phyloP scores from a whole-genome alignment of 2,888 invertebrate genomes.

The Eupithecia subfuscata region DNA sequence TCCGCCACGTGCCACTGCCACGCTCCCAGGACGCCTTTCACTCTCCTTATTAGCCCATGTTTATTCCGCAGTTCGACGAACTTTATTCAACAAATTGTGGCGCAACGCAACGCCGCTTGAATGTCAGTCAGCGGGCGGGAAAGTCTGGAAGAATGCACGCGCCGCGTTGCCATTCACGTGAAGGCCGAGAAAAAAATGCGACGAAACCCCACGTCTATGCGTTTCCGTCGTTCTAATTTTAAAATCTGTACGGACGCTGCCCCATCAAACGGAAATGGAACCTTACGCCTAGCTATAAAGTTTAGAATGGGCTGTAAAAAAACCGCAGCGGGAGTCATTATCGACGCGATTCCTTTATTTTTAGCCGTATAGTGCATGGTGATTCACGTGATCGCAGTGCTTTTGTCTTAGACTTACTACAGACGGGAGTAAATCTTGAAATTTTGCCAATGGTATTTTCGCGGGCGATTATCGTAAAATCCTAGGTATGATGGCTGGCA shows the following conservation, averaged over 20 bases:
- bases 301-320: conserved; percentile 57
- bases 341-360: conserved; percentile 53
- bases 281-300: conserved; percentile 50
- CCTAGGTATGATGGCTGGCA: conserved; percentile 70
- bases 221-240: conserved; percentile 81
- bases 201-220: conserved; percentile 50
- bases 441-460: conserved; percentile 81
- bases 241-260: conserved; percentile 57
- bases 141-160: conserved; percentile 55
- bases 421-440: conserved; percentile 78
- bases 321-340: conserved; percentile 62
- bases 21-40: conserved; percentile 63
- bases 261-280: conserved; percentile 53
- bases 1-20: conserved; percentile 56
- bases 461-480: conserved; percentile 80
- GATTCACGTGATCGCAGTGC: conserved; percentile 62
- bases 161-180: conserved; percentile 76
- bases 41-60: conserved; percentile 66
- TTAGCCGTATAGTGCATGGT: conserved; percentile 45
- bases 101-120: conserved; percentile 50
- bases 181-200: conserved; percentile 71
- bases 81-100: conserved; percentile 62
- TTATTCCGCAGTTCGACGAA: conserved; percentile 69
- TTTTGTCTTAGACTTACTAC: conserved; percentile 77
- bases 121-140: conserved; percentile 64